These are phyloP conservation scores for Daktulosphaira vitifoliae DNA, from an alignment of 1,140 invertebrate genomes.

Conservation along the genomic window DNA sequence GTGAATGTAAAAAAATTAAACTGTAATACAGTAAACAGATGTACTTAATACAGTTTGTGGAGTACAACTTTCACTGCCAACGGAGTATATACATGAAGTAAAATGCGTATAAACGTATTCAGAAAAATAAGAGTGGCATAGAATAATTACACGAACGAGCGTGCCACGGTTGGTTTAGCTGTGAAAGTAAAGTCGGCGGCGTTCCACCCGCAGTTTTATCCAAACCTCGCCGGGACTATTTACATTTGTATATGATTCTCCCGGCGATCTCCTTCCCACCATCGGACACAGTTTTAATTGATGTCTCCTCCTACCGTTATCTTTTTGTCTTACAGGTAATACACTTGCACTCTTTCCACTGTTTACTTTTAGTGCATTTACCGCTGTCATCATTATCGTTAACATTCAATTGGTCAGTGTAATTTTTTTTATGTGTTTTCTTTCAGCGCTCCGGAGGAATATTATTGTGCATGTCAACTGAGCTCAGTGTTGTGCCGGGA, in stretches of 20 bases:
- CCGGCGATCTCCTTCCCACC: not conserved
- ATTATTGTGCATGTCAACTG: conserved; percentile 4
- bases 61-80: conserved; percentile 20
- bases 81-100: conserved; percentile 1
- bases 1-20: not conserved
- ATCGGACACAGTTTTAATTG: not conserved
- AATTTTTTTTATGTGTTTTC: conserved; percentile 11
- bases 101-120: conserved; percentile 2
- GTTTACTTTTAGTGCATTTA: not conserved
- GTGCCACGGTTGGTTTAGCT: conserved; percentile 13
- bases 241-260: not conserved
- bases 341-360: not conserved
- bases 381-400: not conserved
- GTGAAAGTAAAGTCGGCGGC: conserved; percentile 20
- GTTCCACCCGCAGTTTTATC: not conserved
- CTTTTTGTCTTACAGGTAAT: not conserved
- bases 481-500: conserved; percentile 1
- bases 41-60: no score
- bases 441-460: conserved; percentile 26
- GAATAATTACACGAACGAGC: not conserved
- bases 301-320: not conserved
- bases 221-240: not conserved
- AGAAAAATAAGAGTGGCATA: not conserved
- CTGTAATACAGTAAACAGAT: no score
- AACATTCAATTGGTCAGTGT: conserved; percentile 8